A percentile compares a stretch with the other conserved stretches of the same genome.
Evolutionary conservation across 1,140 invertebrate genomes (phyloP).

Genomic region (Calliphora vicina): DNA sequence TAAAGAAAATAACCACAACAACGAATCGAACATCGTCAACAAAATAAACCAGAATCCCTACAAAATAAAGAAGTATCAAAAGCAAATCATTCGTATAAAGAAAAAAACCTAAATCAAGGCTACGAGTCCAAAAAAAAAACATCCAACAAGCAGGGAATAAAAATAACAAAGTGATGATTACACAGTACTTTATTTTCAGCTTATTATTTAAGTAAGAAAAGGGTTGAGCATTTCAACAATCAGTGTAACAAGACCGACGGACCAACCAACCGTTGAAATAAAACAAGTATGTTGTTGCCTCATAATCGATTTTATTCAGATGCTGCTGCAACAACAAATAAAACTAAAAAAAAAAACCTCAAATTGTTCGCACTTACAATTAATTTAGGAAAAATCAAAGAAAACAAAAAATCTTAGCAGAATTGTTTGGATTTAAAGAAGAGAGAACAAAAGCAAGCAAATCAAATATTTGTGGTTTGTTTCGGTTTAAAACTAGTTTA

Average conservation of each 20-base stretch:
- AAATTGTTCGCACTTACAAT: not conserved
- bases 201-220: not conserved
- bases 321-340: no score
- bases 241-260: not conserved
- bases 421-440: no score
- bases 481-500: not conserved
- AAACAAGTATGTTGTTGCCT: not conserved
- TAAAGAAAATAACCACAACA: not conserved
- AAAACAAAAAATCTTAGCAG: not conserved
- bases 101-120: no score
- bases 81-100: not conserved
- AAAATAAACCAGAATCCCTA: not conserved
- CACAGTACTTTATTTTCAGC: not conserved
- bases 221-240: not conserved
- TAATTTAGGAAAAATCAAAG: not conserved
- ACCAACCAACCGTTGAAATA: not conserved
- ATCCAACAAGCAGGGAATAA: not conserved
- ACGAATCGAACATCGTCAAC: not conserved
- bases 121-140: not conserved
- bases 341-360: not conserved
- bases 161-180: slow-evolving; percentile 6
- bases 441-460: no score
- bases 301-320: not conserved
- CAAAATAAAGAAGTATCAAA: not conserved
- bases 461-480: not conserved